Percentiles rank a stretch among this genome's conserved stretches.
These are phyloP conservation scores for Pristis pectinata DNA, from an alignment of 2,797 vertebrate species.

Conservation along the genomic window DNA sequence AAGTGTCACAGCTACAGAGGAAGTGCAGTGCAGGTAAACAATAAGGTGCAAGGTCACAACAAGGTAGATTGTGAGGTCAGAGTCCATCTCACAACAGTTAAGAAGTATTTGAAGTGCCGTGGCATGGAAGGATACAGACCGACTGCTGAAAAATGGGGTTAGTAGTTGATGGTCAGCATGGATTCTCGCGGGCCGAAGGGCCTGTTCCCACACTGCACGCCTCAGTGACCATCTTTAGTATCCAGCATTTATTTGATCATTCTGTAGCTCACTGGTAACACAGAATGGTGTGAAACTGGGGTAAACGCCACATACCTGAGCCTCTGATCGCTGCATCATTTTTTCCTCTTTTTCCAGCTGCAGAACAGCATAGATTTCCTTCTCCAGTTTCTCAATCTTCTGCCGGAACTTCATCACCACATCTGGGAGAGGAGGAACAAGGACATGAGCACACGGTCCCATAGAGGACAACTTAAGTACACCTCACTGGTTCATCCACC, in stretches of 20 bases:
- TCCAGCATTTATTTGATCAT: neutral
- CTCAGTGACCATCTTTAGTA: neutral
- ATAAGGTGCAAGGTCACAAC: no score
- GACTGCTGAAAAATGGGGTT: no score
- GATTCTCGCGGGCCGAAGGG: no score
- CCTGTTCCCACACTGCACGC: no score
- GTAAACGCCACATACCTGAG: conserved; percentile 61
- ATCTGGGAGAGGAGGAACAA: conserved; percentile 56
- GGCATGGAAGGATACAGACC: no score
- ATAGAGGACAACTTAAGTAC: neutral
- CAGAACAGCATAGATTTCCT: conserved; percentile 81
- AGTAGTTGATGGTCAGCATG: no score
- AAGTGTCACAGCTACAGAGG: no score
- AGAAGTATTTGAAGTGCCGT: no score
- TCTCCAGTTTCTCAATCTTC: conserved; percentile 81
- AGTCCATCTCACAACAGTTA: no score
- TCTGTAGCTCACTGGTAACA: neutral
- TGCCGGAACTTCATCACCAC: conserved; percentile 88
- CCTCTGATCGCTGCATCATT: conserved; percentile 79
- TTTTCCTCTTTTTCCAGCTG: conserved; percentile 82
- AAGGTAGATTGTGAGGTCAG: no score
- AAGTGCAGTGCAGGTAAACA: no score
- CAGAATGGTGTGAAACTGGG: neutral
- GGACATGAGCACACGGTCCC: neutral
- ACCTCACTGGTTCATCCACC: neutral